phyloP scores from a whole-genome alignment of 2,113 vertebrate genomes.

The Colius striatus region DNA sequence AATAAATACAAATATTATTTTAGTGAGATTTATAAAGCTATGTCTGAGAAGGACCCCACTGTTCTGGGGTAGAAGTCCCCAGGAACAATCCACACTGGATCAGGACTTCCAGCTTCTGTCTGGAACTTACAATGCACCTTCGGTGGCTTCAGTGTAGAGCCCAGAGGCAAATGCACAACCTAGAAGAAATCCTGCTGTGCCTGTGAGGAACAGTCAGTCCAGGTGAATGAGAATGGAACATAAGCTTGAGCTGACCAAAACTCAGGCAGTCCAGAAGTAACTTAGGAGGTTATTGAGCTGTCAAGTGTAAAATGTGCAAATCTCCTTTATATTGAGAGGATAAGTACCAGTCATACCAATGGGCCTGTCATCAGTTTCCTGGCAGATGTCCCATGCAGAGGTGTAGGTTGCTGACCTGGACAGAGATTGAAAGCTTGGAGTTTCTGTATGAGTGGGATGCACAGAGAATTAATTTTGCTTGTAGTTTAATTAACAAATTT shows the following conservation, averaged over 20 bases:
- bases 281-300: neutral
- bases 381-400: neutral
- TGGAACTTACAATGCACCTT: rapidly evolving
- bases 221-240: neutral
- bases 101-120: neutral
- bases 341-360: neutral
- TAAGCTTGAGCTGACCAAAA: neutral
- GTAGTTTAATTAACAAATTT: neutral
- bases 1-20: neutral
- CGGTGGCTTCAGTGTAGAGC: neutral
- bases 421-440: neutral
- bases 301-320: neutral
- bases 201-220: neutral
- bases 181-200: neutral
- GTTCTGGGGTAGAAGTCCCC: neutral
- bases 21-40: neutral
- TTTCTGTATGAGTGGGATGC: too few species aligned
- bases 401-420: too few species aligned
- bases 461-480: neutral
- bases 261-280: neutral
- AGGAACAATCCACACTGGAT: rapidly evolving
- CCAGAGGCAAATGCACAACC: neutral
- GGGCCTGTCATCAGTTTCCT: neutral
- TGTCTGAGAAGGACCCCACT: neutral
- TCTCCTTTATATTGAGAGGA: neutral